Base-by-base conservation (phyloP, 2,888 invertebrate species). In the Pelosia muscerda region DNA sequence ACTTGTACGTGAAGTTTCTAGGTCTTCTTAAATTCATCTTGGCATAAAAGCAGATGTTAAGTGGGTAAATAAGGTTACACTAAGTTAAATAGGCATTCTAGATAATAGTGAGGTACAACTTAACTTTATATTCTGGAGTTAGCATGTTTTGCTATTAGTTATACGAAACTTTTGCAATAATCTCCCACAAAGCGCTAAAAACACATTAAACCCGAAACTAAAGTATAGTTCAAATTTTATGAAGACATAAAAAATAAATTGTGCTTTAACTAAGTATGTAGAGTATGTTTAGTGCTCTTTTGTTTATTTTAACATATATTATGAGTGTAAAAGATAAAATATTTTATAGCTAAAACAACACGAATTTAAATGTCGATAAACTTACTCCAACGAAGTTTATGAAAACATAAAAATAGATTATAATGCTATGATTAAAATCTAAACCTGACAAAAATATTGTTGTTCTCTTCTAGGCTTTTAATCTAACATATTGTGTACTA, bases 1-100 rank as follows among this genome's bases (percentile, higher is more conserved):
- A 69, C 65, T 69, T 73, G 65, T 42, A 56, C 58, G 57, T 23
- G 25, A 71, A 72, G 69, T 71, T 66, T 64, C 5, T 8, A 23
- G 31, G 4, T 55, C 6, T 23, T 26, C n/a, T n/a, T n/a, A 49
- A 49, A 49, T 49, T 49, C n/a, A 49, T 49, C 9, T 49, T 49
- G n/a, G 5, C 2, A 42, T 42, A 19, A 42, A 42, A 19, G 19
- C 3, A 49, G 49, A 8, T 49, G 8, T 1, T n/a, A n/a, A 49
- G 9, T 49, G 8, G 0, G n/a, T 9, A n/a, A n/a, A 49, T 49
- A 9, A 8, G n/a, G n/a, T n/a, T n/a, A n/a, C n/a, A n/a, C n/a
- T n/a, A 1, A 6, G 42, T 42, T 42, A 19, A 19, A 13, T 42
- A 42, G 19, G 42, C 5, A 19, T 42, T 42, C 19, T 42, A 19